Evolutionary conservation across 2,113 vertebrate genomes (phyloP).

Genomic region (Illadopsis cleaveri): DNA sequence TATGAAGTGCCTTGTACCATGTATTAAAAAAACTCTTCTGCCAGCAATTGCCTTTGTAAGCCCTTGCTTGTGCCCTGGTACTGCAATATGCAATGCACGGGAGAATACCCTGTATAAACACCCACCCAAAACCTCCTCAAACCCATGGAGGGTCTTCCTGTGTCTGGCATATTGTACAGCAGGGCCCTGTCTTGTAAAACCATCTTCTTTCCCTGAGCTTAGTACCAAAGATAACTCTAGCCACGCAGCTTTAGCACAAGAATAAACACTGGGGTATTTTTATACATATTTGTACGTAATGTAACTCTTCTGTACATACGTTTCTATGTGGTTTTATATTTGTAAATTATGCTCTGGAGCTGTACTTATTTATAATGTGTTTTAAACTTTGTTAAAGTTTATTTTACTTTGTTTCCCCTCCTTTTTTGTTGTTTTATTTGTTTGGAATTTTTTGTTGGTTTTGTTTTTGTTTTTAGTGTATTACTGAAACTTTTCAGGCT

Average conservation of each 20-base stretch:
- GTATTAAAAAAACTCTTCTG: conserved; percentile 34
- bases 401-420: conserved; percentile 1
- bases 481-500: conserved; percentile 48
- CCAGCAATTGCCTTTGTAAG: conserved; percentile 20
- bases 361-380: conserved; percentile 81
- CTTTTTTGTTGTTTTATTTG: not conserved
- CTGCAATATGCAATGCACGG: not conserved
- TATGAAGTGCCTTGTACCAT: conserved; percentile 71
- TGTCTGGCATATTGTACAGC: not conserved
- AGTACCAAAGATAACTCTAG: conserved; percentile 69
- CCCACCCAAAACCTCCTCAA: not conserved
- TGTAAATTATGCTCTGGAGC: conserved; percentile 75
- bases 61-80: conserved; percentile 10
- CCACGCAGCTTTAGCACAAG: conserved; percentile 56
- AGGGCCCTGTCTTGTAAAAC: not conserved
- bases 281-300: conserved; percentile 67
- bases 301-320: conserved; percentile 71
- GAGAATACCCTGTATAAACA: not conserved
- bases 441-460: conserved; percentile 19
- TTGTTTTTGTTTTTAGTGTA: conserved; percentile 36
- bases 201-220: conserved; percentile 29
- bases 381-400: conserved; percentile 55
- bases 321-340: conserved; percentile 77
- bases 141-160: not conserved
- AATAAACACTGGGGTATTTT: conserved; percentile 58